A percentile compares a stretch with the other conserved stretches of the same genome.
phyloP scores from a whole-genome alignment of 2,113 vertebrate species.

The Silurus asotus region DNA sequence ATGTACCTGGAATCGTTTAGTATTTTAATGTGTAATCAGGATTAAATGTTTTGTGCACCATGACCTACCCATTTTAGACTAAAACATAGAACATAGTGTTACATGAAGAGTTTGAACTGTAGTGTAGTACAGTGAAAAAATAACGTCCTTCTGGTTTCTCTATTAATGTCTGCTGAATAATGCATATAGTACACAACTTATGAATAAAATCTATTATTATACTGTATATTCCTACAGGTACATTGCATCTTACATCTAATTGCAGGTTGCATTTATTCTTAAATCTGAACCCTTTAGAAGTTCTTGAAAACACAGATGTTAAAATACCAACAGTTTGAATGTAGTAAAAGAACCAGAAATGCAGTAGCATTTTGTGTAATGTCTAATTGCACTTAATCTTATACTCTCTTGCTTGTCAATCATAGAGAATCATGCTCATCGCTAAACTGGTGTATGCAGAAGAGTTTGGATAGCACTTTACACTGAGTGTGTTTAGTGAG shows the following conservation, averaged over 20 bases:
- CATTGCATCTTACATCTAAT: neutral
- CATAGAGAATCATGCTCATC: neutral
- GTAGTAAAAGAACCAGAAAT: conserved; percentile 2
- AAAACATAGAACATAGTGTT: neutral
- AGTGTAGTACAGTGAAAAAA: no score
- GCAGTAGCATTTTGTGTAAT: neutral
- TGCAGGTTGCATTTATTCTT: neutral
- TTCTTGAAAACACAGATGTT: neutral
- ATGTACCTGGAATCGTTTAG: neutral
- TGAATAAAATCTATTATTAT: neutral
- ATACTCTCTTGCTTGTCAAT: neutral
- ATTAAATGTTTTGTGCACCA: neutral
- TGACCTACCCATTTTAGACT: neutral
- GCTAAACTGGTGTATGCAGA: neutral
- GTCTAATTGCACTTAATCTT: neutral
- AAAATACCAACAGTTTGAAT: neutral
- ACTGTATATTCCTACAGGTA: no score
- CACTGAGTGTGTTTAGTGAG: neutral
- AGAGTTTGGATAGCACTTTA: neutral
- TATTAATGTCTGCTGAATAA: neutral
- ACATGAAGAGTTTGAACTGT: neutral
- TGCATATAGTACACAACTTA: neutral
- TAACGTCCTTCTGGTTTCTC: no score
- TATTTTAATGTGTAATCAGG: neutral
- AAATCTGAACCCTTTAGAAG: neutral